phyloP scores from a whole-genome alignment of 2,113 vertebrate species.

The Microcebus murinus region DNA sequence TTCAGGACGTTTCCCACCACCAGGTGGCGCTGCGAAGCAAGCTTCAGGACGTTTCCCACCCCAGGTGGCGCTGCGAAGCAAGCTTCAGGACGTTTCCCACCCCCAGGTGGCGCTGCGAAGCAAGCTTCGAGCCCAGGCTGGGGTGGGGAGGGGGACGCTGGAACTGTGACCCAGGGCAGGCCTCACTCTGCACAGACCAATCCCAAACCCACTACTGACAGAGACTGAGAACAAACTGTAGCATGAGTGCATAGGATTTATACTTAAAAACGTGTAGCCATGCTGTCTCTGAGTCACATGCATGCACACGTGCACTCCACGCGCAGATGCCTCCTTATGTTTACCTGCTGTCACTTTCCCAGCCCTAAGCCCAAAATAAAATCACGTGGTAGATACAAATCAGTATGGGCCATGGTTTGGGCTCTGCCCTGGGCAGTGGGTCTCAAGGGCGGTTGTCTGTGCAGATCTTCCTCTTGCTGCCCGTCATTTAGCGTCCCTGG shows the following conservation, averaged over 20 bases:
- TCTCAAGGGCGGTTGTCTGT: background rate
- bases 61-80: too few species aligned
- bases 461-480: too few species aligned
- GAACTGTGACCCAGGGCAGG: accelerated
- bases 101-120: too few species aligned
- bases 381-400: background rate
- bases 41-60: too few species aligned
- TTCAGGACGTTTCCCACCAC: too few species aligned
- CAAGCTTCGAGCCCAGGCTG: too few species aligned
- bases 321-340: background rate
- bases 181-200: accelerated
- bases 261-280: background rate
- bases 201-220: background rate
- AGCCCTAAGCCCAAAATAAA: background rate
- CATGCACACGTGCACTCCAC: background rate
- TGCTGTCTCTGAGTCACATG: background rate
- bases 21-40: too few species aligned
- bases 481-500: background rate
- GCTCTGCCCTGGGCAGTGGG: background rate
- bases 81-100: too few species aligned
- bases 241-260: background rate
- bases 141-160: accelerated
- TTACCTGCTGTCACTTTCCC: background rate
- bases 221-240: too few species aligned
- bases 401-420: background rate